Evolutionary conservation across 1,140 invertebrate genomes (phyloP).

Genomic region (Drosophila pallidifrons): DNA sequence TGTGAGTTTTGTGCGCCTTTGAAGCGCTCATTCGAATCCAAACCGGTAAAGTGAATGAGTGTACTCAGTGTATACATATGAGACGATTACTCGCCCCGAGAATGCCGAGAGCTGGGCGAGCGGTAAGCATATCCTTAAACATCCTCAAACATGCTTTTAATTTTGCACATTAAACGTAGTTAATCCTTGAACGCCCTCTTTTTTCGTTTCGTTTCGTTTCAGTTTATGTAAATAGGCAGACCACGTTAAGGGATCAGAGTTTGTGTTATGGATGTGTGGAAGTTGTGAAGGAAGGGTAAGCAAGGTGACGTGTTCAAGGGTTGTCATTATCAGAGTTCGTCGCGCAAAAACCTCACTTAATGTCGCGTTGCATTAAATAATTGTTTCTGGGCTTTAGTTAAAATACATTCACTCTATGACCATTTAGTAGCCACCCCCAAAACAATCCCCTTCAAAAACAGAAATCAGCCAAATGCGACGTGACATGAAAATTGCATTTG

Average conservation of each 20-base stretch:
- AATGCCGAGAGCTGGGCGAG: not conserved
- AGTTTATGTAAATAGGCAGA: conserved; percentile 40
- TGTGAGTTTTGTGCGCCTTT: conserved; percentile 60
- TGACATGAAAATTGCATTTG: conserved; percentile 83
- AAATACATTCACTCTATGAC: conserved; percentile 65
- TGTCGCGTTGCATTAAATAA: conserved; percentile 79
- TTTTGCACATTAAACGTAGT: conserved; percentile 81
- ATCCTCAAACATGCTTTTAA: conserved; percentile 72
- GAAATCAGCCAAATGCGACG: conserved; percentile 66
- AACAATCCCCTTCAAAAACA: conserved; percentile 8
- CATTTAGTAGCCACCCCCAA: conserved; percentile 55
- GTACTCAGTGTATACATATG: conserved; percentile 6
- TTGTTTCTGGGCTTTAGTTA: conserved; percentile 68
- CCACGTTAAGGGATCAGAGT: conserved; percentile 10
- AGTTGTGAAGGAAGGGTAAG: not conserved
- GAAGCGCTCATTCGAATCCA: conserved; percentile 44
- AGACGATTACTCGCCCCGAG: conserved; percentile 10
- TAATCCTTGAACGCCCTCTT: conserved; percentile 67
- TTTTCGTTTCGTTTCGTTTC: conserved; percentile 9
- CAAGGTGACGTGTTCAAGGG: conserved; percentile 34
- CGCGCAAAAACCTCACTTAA: conserved; percentile 56
- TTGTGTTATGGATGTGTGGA: not conserved
- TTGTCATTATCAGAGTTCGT: conserved; percentile 60
- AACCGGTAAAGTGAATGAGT: conserved; percentile 1
- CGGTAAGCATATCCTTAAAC: conserved; percentile 35